These are phyloP conservation scores for Trichomycterus rosablanca DNA, from an alignment of 2,113 vertebrate genomes.

Conservation along the genomic window DNA sequence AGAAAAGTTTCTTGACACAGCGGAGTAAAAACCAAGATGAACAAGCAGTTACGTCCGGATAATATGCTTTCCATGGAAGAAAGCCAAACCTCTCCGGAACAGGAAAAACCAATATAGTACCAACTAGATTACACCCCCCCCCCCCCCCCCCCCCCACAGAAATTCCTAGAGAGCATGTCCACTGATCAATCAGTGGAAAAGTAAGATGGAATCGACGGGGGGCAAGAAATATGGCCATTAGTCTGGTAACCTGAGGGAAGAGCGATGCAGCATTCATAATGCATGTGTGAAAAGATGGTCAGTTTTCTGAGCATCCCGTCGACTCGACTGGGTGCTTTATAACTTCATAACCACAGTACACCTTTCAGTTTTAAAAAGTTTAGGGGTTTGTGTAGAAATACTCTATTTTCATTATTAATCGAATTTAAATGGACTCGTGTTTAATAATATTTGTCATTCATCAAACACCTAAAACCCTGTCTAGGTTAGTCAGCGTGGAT, in stretches of 20 bases:
- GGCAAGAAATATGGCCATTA: constrained; percentile 17
- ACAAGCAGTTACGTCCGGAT: constrained; percentile 11
- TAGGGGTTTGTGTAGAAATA: no score
- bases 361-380: no score
- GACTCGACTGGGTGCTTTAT: neutral
- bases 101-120: neutral
- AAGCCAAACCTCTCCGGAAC: constrained; percentile 23
- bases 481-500: no score
- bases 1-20: no score
- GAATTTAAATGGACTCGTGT: no score
- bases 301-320: neutral
- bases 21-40: constrained; percentile 20
- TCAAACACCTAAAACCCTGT: no score
- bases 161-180: constrained; percentile 14
- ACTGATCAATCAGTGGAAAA: constrained; percentile 32
- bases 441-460: no score
- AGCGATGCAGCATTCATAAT: neutral
- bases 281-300: neutral
- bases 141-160: neutral
- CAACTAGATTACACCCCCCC: neutral
- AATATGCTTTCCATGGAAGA: constrained; percentile 23
- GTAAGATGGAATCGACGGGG: constrained; percentile 21
- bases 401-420: no score
- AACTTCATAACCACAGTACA: no score
- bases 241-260: constrained; percentile 34